A percentile compares a stretch with the other conserved stretches of the same genome.
Evolutionary conservation across 1,140 invertebrate species (phyloP).

Genomic region (Atta colombica): DNA sequence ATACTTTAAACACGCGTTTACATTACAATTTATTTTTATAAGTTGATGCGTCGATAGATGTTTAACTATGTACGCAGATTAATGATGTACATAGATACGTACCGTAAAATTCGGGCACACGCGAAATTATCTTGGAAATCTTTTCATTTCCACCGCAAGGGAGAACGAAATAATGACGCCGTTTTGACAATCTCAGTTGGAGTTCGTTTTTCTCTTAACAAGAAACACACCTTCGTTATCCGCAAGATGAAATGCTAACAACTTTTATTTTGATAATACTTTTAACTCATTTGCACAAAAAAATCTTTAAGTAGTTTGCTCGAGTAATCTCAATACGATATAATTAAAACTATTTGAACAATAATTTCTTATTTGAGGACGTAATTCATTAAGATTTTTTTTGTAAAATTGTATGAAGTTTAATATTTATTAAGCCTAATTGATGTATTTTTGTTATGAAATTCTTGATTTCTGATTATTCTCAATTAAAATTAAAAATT

Average conservation of each 20-base stretch:
- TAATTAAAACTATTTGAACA: neutral
- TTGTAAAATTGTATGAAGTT: neutral
- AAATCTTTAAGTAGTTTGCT: neutral
- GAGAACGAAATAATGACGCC: constrained; percentile 50
- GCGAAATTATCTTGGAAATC: constrained; percentile 34
- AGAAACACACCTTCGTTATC: constrained; percentile 57
- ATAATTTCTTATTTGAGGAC: neutral
- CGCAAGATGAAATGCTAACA: constrained; percentile 35
- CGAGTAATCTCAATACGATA: neutral
- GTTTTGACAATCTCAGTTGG: neutral
- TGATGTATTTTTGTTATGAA: neutral
- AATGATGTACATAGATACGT: neutral
- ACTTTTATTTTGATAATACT: constrained; percentile 41
- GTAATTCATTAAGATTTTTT: neutral
- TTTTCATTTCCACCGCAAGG: constrained; percentile 28
- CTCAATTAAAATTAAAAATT: neutral
- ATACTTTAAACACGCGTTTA: neutral
- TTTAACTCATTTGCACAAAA: constrained; percentile 11
- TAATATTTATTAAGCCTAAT: neutral
- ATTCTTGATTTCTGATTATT: neutral
- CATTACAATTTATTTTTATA: neutral
- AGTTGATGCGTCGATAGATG: constrained; percentile 29
- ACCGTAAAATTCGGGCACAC: neutral
- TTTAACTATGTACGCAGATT: neutral
- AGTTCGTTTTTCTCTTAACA: constrained; percentile 49